These are phyloP conservation scores for Rhagium mordax DNA, from an alignment of 2,888 invertebrate genomes.

Conservation along the genomic window DNA sequence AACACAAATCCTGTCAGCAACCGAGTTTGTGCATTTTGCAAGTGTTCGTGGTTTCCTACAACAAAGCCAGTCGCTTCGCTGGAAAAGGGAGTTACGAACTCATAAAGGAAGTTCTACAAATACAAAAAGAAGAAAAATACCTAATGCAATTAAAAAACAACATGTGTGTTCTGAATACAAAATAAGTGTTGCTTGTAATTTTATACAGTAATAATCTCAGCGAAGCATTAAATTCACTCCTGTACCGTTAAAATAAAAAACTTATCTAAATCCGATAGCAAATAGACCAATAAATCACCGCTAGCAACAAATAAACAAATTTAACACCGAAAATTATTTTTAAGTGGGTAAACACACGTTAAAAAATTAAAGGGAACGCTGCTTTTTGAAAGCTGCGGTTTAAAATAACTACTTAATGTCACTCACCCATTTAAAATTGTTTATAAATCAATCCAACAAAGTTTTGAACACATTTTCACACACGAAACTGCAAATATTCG, in stretches of 20 bases:
- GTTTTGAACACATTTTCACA: conserved; percentile 44
- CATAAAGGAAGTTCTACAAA: conserved; percentile 27
- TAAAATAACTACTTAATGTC: conserved; percentile 13
- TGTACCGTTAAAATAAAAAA: conserved; percentile 30
- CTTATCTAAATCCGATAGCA: conserved; percentile 1
- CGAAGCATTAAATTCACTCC: conserved; percentile 35
- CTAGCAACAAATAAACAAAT: neutral
- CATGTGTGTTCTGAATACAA: conserved; percentile 36
- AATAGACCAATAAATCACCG: neutral
- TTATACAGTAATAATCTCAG: conserved; percentile 36
- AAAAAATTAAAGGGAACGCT: conserved; percentile 8
- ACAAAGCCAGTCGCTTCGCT: neutral
- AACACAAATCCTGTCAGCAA: conserved; percentile 9
- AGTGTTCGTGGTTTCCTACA: neutral
- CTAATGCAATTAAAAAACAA: conserved; percentile 37
- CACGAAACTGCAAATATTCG: conserved; percentile 39
- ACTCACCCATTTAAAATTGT: conserved; percentile 39
- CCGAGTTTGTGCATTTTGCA: neutral
- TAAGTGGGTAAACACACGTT: conserved; percentile 30
- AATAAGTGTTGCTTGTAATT: conserved; percentile 35
- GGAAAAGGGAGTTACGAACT: conserved; percentile 13
- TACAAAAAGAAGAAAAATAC: conserved; percentile 33
- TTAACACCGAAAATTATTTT: conserved; percentile 7
- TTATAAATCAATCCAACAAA: conserved; percentile 32
- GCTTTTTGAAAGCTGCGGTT: neutral